Percentiles rank a stretch among this genome's conserved stretches.
Conservation (phyloP, 1,140 invertebrate species). For the Drosophila willistoni region DNA sequence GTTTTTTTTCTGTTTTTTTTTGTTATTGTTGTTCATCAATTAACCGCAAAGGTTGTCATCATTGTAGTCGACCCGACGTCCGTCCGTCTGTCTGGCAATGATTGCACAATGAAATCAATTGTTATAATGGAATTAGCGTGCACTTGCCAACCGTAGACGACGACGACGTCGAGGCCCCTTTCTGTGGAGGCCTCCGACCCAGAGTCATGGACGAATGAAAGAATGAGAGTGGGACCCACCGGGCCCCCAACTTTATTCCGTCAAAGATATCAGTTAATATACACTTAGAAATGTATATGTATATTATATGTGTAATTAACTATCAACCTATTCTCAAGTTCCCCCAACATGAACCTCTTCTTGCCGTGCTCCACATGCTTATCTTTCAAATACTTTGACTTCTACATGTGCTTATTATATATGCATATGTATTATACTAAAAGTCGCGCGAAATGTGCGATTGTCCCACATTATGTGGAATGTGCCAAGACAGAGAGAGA, state of each 20-base stretch:
- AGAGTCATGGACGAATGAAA: constrained; percentile 10
- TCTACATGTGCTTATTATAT: constrained; percentile 1
- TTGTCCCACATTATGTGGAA: constrained; percentile 2
- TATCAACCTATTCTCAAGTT: constrained; percentile 25
- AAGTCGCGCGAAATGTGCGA: constrained; percentile 2
- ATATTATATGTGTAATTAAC: constrained; percentile 35
- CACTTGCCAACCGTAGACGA: constrained; percentile 40
- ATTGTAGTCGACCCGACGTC: constrained; percentile 50
- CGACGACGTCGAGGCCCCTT: constrained; percentile 33
- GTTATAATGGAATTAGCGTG: constrained; percentile 80
- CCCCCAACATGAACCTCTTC: constrained; percentile 9
- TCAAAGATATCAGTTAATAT: constrained; percentile 44
- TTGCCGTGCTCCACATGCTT: constrained; percentile 25
- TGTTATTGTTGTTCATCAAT: constrained; percentile 43
- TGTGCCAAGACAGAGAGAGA: too few species aligned
- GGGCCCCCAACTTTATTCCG: background rate
- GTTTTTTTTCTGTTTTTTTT: constrained; percentile 26
- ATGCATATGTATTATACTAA: constrained; percentile 1
- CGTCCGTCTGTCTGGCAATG: constrained; percentile 61
- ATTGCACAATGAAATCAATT: constrained; percentile 82
- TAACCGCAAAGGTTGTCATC: constrained; percentile 57
- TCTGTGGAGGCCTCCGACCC: constrained; percentile 26
- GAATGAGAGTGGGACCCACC: background rate
- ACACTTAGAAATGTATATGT: constrained; percentile 36
- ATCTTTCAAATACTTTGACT: constrained; percentile 10